Conservation (phyloP, 2,888 invertebrate genomes). For the Dasypolia templi region DNA sequence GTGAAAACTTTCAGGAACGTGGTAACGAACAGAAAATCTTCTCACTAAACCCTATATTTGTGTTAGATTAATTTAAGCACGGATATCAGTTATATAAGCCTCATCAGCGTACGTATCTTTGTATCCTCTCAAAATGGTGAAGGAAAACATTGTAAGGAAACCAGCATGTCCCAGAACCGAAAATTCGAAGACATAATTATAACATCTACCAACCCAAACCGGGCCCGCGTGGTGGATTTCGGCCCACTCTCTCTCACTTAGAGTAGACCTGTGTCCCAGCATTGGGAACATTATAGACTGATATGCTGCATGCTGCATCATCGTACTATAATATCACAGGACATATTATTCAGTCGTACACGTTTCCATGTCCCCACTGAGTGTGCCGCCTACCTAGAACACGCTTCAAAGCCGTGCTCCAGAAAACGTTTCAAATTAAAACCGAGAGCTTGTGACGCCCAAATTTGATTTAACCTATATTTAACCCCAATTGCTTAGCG, state of each 20-base stretch:
- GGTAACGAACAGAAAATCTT: background rate
- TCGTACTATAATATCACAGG: background rate
- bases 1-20: background rate
- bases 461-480: conserved; percentile 85
- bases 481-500: conserved; percentile 85
- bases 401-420: conserved; percentile 77
- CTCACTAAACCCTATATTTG: background rate
- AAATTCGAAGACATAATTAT: too few relatives aligned
- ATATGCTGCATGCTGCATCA: too few relatives aligned
- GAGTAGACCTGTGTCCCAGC: too few relatives aligned
- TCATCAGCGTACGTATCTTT: background rate
- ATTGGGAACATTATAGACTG: too few relatives aligned
- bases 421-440: conserved; percentile 76
- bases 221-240: too few relatives aligned
- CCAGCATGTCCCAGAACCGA: too few relatives aligned
- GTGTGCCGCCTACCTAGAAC: conserved; percentile 61
- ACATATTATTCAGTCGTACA: background rate
- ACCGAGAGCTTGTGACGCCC: conserved; percentile 79
- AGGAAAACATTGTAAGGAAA: too few relatives aligned
- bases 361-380: background rate
- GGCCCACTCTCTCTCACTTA: too few relatives aligned
- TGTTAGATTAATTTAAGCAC: background rate
- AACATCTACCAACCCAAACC: too few relatives aligned
- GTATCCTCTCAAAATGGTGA: too few relatives aligned
- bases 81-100: background rate